Conservation (phyloP, 2,113 vertebrate genomes). For the Coptodon bakossiorum region DNA sequence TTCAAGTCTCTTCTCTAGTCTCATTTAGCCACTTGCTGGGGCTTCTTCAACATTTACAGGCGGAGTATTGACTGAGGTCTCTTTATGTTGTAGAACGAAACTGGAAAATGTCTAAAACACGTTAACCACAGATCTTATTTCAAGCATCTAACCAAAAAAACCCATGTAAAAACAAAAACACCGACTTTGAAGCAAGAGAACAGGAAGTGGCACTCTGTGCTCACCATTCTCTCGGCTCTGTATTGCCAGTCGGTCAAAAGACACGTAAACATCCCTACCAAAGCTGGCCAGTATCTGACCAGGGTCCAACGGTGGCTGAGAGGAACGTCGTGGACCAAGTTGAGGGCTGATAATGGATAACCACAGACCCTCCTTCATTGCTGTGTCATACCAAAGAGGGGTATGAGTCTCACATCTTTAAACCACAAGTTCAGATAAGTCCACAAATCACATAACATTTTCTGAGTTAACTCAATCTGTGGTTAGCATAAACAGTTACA, state of each 20-base stretch:
- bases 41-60: neutral
- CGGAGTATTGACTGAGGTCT: neutral
- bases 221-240: neutral
- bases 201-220: neutral
- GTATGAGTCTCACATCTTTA: neutral
- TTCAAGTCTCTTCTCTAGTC: neutral
- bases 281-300: neutral
- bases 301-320: neutral
- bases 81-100: neutral
- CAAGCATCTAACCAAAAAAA: neutral
- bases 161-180: neutral
- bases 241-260: neutral
- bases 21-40: neutral
- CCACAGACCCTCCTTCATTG: neutral
- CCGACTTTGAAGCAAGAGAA: neutral
- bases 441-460: neutral
- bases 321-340: neutral
- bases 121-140: neutral
- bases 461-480: neutral
- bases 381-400: neutral
- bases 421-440: neutral
- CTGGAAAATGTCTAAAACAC: neutral
- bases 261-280: neutral
- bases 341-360: neutral
- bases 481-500: neutral